These are phyloP conservation scores for Bryconaethiops microstoma DNA, from an alignment of 2,797 vertebrate genomes.

Conservation along the genomic window DNA sequence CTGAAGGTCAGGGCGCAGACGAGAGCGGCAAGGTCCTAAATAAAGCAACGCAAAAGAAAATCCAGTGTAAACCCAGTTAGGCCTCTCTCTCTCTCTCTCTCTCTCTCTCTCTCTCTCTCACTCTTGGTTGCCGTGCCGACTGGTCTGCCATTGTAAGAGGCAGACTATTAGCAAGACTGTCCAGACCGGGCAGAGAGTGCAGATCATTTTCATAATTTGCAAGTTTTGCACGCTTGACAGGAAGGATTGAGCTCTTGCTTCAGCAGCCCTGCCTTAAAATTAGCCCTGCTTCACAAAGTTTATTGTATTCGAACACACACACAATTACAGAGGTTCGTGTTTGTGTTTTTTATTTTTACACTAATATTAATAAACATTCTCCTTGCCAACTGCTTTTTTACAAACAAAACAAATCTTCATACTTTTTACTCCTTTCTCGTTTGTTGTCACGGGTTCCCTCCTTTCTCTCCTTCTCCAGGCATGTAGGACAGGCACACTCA, in stretches of 20 bases:
- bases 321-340: too few species aligned
- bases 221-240: constrained; percentile 40
- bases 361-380: too few species aligned
- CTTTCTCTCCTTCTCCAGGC: too few species aligned
- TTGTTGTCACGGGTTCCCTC: too few species aligned
- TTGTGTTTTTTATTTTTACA: too few species aligned
- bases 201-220: constrained; percentile 64
- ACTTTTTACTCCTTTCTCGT: too few species aligned
- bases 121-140: constrained; percentile 58
- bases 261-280: constrained; percentile 28
- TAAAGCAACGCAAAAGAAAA: constrained; percentile 61
- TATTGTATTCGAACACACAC: too few species aligned
- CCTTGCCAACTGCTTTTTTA: too few species aligned
- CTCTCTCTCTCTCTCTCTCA: not conserved
- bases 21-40: constrained; percentile 58
- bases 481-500: too few species aligned
- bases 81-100: constrained; percentile 12
- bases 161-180: constrained; percentile 70
- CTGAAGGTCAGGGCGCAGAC: constrained; percentile 78
- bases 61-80: constrained; percentile 73
- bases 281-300: constrained; percentile 31
- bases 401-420: too few species aligned
- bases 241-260: constrained; percentile 49
- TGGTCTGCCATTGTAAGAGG: constrained; percentile 72
- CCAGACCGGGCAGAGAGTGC: constrained; percentile 62